Evolutionary conservation across 2,113 vertebrate species (phyloP).

Genomic region (Myiopsitta monachus): DNA sequence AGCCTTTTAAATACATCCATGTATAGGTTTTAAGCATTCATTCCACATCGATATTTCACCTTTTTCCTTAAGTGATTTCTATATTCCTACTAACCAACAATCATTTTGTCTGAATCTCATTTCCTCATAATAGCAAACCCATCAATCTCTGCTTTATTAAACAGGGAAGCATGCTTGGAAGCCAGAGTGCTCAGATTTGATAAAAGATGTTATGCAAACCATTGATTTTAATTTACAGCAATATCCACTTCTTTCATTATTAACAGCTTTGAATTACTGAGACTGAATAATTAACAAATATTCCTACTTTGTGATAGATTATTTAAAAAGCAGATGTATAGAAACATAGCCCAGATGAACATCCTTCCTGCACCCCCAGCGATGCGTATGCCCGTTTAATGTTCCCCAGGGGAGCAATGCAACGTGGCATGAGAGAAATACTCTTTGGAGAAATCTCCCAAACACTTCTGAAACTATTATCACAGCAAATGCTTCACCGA

Average conservation of each 20-base stretch:
- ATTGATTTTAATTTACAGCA: slow-evolving; percentile 61
- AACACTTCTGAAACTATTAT: background rate
- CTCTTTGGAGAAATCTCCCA: background rate
- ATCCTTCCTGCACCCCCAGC: background rate
- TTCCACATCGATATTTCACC: slow-evolving; percentile 33
- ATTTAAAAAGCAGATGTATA: background rate
- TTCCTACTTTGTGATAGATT: background rate
- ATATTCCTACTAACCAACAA: slow-evolving; percentile 33
- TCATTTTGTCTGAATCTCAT: slow-evolving; percentile 50
- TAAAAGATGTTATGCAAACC: slow-evolving; percentile 53
- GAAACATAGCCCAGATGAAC: background rate
- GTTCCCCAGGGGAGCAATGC: background rate
- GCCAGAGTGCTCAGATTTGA: slow-evolving; percentile 10
- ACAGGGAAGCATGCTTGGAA: slow-evolving; percentile 6
- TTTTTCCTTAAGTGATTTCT: slow-evolving; percentile 50
- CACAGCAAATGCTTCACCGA: background rate
- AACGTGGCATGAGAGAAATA: accelerated
- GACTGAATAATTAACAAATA: slow-evolving; percentile 57
- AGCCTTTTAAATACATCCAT: background rate
- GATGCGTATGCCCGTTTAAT: background rate
- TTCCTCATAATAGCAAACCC: slow-evolving; percentile 38
- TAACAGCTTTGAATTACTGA: slow-evolving; percentile 37
- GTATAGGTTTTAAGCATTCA: slow-evolving; percentile 6
- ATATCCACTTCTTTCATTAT: slow-evolving; percentile 63
- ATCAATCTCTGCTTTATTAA: slow-evolving; percentile 49